Percentiles rank a stretch among this genome's conserved stretches.
Evolutionary conservation across 2,113 vertebrate genomes (phyloP).

Genomic region (Prunella himalayana): DNA sequence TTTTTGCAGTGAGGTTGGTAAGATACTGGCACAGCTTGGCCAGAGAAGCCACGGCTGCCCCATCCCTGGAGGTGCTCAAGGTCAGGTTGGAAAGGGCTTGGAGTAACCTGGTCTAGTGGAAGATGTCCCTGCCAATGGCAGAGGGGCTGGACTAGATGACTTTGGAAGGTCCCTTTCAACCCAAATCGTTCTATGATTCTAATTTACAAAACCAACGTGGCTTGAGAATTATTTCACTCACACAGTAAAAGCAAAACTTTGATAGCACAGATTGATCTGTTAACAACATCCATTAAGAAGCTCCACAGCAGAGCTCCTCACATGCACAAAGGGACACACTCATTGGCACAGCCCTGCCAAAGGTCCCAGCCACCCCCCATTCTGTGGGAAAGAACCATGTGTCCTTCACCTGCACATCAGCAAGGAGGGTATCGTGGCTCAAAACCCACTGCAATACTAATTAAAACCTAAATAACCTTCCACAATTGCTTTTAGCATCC

Average conservation of each 20-base stretch:
- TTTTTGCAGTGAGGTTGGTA: background rate
- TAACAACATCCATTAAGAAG: background rate
- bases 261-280: background rate
- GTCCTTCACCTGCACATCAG: background rate
- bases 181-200: fast-evolving
- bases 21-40: background rate
- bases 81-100: background rate
- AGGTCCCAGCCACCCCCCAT: background rate
- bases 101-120: background rate
- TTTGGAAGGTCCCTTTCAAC: background rate
- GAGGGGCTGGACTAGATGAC: fast-evolving
- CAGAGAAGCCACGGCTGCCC: background rate
- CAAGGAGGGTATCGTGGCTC: fast-evolving
- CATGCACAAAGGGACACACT: fast-evolving
- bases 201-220: background rate
- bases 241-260: background rate
- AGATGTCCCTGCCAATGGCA: background rate
- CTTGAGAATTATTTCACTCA: background rate
- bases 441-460: background rate
- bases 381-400: background rate
- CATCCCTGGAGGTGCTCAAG: background rate
- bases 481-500: background rate
- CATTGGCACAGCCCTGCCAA: background rate
- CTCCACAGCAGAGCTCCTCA: background rate
- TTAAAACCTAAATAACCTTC: background rate